Evolutionary conservation across 2,797 vertebrate species (phyloP).

Genomic region (Enteromius anoplus): DNA sequence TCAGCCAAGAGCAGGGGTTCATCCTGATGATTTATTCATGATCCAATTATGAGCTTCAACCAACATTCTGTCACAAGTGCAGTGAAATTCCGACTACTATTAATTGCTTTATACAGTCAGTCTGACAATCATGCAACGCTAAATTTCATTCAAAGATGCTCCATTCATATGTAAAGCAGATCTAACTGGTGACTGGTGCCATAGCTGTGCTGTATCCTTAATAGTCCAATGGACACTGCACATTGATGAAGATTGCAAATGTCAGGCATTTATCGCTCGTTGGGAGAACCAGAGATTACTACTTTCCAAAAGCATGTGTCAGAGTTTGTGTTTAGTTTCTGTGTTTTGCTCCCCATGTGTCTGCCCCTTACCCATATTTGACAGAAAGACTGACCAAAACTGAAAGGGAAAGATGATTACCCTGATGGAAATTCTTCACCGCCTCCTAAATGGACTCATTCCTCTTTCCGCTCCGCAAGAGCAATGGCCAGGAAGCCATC

Average conservation of each 20-base stretch:
- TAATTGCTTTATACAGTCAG: conserved; percentile 42
- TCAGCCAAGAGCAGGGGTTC: conserved; percentile 35
- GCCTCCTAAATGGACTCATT: too few relatives aligned
- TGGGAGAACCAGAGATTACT: not conserved
- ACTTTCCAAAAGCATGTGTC: conserved; percentile 22
- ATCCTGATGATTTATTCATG: conserved; percentile 59
- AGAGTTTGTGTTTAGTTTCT: too few relatives aligned
- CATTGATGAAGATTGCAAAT: conserved; percentile 24
- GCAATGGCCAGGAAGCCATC: too few relatives aligned
- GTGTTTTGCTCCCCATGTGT: too few relatives aligned
- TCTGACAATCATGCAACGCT: conserved; percentile 9
- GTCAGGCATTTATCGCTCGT: conserved; percentile 34
- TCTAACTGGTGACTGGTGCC: not conserved
- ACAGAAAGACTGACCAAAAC: too few relatives aligned
- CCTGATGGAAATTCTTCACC: too few relatives aligned
- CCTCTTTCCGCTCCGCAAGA: too few relatives aligned
- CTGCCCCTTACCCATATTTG: too few relatives aligned
- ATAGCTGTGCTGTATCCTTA: conserved; percentile 10
- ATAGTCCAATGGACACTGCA: not conserved
- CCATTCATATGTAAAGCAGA: conserved; percentile 26
- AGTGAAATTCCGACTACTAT: conserved; percentile 51
- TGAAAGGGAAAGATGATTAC: too few relatives aligned
- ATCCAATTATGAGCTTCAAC: conserved; percentile 48
- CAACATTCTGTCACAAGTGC: conserved; percentile 36
- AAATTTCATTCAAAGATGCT: conserved; percentile 25